These are phyloP conservation scores for Plectus sambesii DNA, from an alignment of 1,140 invertebrate species.

Conservation along the genomic window DNA sequence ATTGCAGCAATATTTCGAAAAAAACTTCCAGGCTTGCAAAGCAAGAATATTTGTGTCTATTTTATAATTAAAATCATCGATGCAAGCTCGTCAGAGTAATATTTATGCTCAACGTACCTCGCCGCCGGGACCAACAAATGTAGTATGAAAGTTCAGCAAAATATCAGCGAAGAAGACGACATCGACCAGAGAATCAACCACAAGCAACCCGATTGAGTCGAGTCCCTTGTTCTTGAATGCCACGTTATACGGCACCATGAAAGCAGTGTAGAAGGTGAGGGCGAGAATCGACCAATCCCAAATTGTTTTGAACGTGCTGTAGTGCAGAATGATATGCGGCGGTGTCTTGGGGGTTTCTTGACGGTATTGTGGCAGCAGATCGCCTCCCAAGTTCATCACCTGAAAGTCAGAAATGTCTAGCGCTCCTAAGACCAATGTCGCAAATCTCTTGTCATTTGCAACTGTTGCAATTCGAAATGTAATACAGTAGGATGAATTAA, in stretches of 20 bases:
- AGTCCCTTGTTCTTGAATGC: constrained; percentile 82
- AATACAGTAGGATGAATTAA: no score
- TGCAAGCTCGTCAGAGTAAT: no score
- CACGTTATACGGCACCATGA: constrained; percentile 99
- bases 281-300: constrained; percentile 99
- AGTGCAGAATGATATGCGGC: constrained; percentile 89
- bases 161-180: constrained; percentile 99
- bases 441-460: no score
- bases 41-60: no score
- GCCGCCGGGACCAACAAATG: constrained; percentile 93
- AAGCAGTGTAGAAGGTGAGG: constrained; percentile 98
- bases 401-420: no score
- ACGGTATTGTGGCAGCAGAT: constrained; percentile 95
- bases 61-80: no score
- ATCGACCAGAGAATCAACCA: constrained; percentile 97
- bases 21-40: no score
- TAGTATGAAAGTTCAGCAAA: constrained; percentile 99
- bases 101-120: constrained; percentile 60
- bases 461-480: no score
- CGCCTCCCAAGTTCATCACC: constrained; percentile 91
- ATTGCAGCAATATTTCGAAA: no score
- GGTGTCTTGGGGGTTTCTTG: constrained; percentile 99
- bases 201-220: constrained; percentile 64
- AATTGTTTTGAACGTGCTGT: constrained; percentile 71
- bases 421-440: no score